Percentiles rank a stretch among this genome's conserved stretches.
These are phyloP conservation scores for Nasonia oneida DNA, from an alignment of 2,888 invertebrate species.

Conservation along the genomic window DNA sequence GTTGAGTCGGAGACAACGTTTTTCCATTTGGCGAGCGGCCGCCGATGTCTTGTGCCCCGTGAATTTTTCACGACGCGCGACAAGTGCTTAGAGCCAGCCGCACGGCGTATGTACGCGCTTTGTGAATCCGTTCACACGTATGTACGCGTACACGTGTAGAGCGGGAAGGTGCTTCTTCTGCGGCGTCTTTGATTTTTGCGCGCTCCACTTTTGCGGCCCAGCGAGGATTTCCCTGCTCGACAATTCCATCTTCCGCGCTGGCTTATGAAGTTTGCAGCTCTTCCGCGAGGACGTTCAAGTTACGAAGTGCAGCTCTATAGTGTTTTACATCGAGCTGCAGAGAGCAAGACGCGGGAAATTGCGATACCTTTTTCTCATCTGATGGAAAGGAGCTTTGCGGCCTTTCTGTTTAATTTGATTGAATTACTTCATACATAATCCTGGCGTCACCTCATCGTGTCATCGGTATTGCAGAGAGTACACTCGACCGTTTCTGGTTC, in stretches of 20 bases:
- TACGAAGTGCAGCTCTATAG: no score
- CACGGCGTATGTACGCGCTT: not conserved
- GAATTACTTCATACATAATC: no score
- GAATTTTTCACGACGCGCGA: constrained; percentile 51
- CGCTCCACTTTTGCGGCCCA: not conserved
- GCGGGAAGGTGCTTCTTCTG: not conserved
- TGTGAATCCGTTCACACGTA: not conserved
- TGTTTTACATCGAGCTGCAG: no score
- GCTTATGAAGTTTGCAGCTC: not conserved
- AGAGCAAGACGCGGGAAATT: no score
- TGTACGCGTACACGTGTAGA: not conserved
- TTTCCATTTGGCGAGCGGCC: constrained; percentile 50
- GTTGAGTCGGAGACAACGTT: constrained; percentile 30
- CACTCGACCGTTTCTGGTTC: no score
- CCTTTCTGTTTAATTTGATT: no score
- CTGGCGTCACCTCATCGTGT: no score
- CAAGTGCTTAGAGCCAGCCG: not conserved
- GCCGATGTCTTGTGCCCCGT: not conserved
- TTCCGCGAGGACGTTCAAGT: no score
- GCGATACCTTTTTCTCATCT: no score
- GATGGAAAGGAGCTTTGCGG: no score
- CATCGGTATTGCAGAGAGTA: no score
- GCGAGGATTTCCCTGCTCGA: not conserved
- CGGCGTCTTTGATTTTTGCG: not conserved
- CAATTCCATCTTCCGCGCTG: not conserved